Evolutionary conservation across 2,797 vertebrate species (phyloP), one percentile per base, ranked within the genome.

Genomic region (Smutsia temminckii): DNA sequence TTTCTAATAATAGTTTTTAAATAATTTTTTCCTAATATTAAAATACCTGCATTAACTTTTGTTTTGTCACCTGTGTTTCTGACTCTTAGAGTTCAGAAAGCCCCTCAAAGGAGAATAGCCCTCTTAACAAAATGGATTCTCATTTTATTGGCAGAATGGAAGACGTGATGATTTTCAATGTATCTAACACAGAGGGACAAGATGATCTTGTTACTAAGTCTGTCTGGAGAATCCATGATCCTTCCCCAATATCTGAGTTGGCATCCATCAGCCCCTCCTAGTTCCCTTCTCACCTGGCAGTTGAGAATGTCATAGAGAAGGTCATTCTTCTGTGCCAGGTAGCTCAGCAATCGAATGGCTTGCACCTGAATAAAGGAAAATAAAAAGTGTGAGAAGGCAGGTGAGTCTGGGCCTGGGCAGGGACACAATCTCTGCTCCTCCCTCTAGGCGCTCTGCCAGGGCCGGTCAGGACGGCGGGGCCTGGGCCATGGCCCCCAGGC

Each of bases 291-390:
- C 84, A 98, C 95, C 75, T 83, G 94, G 74, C 97, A 97, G 93
- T 95, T 97, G 93, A 98, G 95, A 75, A 97, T 95, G 64, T 96
- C 95, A 32, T 97, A 97, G 29, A 98, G 95, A 34, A 98, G 95
- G 42, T 96, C 95, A 2, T 66, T 72, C 69, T 97, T 97, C 88
- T 97, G 94, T 2, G 95, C 84, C 64, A 97, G 89, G 42, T 55
- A 85, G 68, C 94, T 94, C 84, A 98, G 95, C 83, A 98, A 71
- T 42, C 92, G 94, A 23, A 96, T 8, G 21, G 93, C 96, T 88
- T 98, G 97, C 23, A 98, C 59, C 98, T 97, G 71, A 77, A 53
- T 4, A 80, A 85, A 89, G 69, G 4, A 55, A n/a, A 93, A 32
- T 53, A 17, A 5, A 75, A 66, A 79, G 12, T 32, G 17, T 10